Evolutionary conservation across 2,888 invertebrate species (phyloP).

Genomic region (Pheosia gnoma): DNA sequence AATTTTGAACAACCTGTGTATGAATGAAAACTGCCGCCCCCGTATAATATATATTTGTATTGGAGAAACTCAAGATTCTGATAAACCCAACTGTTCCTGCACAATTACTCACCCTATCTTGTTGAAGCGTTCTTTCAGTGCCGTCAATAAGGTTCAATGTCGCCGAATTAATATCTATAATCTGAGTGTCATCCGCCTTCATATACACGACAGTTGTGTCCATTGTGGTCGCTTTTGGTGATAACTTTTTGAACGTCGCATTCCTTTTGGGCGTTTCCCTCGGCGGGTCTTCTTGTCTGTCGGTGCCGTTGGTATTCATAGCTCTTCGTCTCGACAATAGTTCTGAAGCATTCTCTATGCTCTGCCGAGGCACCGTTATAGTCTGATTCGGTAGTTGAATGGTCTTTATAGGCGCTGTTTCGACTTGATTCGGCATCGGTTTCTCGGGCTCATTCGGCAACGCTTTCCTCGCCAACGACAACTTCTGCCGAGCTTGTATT

Average conservation of each 20-base stretch:
- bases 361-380: constrained; percentile 71
- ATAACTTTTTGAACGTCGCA: constrained; percentile 70
- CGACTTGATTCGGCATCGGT: constrained; percentile 52
- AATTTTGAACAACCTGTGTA: no score
- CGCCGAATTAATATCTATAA: constrained; percentile 78
- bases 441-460: constrained; percentile 68
- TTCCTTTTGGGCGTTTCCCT: constrained; percentile 70
- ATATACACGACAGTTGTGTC: constrained; percentile 69
- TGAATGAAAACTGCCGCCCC: no score
- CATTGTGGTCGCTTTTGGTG: constrained; percentile 61
- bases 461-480: constrained; percentile 71
- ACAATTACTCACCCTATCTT: constrained; percentile 48
- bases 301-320: constrained; percentile 54
- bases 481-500: constrained; percentile 75
- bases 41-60: no score
- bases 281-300: constrained; percentile 56
- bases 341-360: constrained; percentile 76
- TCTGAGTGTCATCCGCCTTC: constrained; percentile 62
- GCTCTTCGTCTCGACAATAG: constrained; percentile 69
- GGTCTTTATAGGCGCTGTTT: constrained; percentile 64
- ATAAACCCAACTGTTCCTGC: no score
- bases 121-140: constrained; percentile 55
- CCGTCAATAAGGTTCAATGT: constrained; percentile 71
- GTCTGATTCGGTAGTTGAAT: constrained; percentile 75
- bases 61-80: no score